phyloP scores from a whole-genome alignment of 2,888 invertebrate genomes.

The Phaedon cochleariae region DNA sequence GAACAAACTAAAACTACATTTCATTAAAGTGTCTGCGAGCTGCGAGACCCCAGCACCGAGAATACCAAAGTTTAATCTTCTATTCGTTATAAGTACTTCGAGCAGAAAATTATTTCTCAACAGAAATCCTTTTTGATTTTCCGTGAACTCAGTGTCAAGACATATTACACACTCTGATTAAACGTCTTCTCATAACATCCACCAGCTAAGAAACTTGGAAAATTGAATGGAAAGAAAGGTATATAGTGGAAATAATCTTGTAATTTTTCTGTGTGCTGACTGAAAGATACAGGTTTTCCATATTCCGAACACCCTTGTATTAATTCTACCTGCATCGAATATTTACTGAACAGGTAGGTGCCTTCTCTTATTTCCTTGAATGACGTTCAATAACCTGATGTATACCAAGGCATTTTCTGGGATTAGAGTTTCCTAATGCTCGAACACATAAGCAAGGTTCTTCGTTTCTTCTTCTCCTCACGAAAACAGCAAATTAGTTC shows the following conservation, averaged over 20 bases:
- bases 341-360: too few species aligned
- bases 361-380: too few species aligned
- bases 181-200: background rate
- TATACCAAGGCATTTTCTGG: too few species aligned
- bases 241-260: background rate
- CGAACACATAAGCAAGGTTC: too few species aligned
- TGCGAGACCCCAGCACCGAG: background rate
- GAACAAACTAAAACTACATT: background rate
- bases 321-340: too few species aligned
- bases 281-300: too few species aligned
- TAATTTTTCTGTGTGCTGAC: too few species aligned
- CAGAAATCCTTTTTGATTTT: background rate
- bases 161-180: background rate
- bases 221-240: background rate
- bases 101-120: slow-evolving; percentile 2
- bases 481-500: too few species aligned
- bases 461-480: too few species aligned
- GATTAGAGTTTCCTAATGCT: too few species aligned
- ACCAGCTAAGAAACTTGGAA: background rate
- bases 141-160: background rate
- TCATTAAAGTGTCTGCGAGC: background rate
- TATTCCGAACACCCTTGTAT: too few species aligned
- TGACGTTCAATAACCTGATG: too few species aligned
- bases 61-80: background rate
- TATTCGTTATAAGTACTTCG: background rate